Evolutionary conservation across 2,888 invertebrate genomes (phyloP), one percentile per base, ranked within the genome.

Genomic region (Pyrochroa serraticornis): DNA sequence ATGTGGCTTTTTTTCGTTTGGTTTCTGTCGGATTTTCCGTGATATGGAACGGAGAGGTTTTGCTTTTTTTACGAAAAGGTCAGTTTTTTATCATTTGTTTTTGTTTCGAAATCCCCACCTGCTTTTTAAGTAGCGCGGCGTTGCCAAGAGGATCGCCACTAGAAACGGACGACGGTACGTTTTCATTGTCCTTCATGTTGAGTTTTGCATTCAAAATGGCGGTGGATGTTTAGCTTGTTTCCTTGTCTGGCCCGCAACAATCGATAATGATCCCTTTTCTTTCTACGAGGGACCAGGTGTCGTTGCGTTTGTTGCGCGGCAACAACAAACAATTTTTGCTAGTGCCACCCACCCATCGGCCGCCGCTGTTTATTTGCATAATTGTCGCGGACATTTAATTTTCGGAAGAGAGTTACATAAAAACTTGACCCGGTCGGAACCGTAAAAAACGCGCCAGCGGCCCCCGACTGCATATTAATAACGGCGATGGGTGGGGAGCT

Each of bases 51-150:
- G 88, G 84, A 86, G 88, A 84, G 86, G 87, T 85, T 87, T 85
- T 85, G 88, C 87, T 85, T 88, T 88, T 85, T 88, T 86, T 86
- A 87, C 88, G 80, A 88, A 88, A 87, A 89, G 88, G 88, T 89
- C 87, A 86, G 87, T 85, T 83, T 79, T 76, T 71, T 73, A 30
- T 45, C 49, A 45, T 41, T 51, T 57, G 14, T 42, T 13, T 31
- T 55, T 30, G 12, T 43, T 33, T 9, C 22, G 22, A 22, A 22
- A 22, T 36, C 7, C 36, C 32, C 45, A 12, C 22, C 13, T 51
- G 22, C 36, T 33, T 9, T 35, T 54, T 54, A n/a, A 46, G 32
- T 39, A 9, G 30, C 39, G 45, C 30, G 13, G 36, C 36, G 32
- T 34, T 44, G 52, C 39, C 35, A 3, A 32, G 22, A 57, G 51